Evolutionary conservation across 2,888 invertebrate species (phyloP), one percentile per base, ranked within the genome.

Genomic region (Diabrotica balteata): DNA sequence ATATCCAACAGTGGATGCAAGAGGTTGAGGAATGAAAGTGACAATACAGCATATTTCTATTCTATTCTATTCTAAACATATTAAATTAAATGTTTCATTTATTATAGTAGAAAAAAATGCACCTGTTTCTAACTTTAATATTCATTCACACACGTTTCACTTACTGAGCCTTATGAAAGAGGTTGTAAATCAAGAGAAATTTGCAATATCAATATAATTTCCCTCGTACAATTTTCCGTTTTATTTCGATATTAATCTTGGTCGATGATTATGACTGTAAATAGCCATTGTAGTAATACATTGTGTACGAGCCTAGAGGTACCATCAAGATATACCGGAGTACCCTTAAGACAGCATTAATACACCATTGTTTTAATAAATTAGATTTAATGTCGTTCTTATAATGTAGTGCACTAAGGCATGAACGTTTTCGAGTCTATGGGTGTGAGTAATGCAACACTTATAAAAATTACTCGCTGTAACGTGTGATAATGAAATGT

Each of bases 301-400:
- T 66, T 63, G 47, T 11, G 43, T 52, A 9, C 9, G 60, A 51
- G 67, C 69, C 68, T 54, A 10, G 60, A 68, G 69, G 64, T 64
- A 65, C 59, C 53, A 59, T 64, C 54, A 57, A 63, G 68, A 69
- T 73, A 73, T 45, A 71, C 69, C 71, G 72, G 69, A 71, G 69
- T 64, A 57, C 71, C 72, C 65, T 59, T 58, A 64, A 64, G 72
- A 69, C 55, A 68, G 50, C 55, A 59, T 72, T 72, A 69, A 70
- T 64, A 65, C 68, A 68, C 67, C 66, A 72, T 72, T 71, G 71
- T 73, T 73, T 69, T 65, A 69, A 70, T 70, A 70, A 73, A 73
- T 71, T 70, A 71, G 63, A 67, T 59, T 68, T 68, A 71, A 69
- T 69, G 63, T 69, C 57, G 50, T 55, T 49, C 32, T 59, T 62